Conservation (phyloP, 2,888 invertebrate species). For the Hemicrepidius hirtus region DNA sequence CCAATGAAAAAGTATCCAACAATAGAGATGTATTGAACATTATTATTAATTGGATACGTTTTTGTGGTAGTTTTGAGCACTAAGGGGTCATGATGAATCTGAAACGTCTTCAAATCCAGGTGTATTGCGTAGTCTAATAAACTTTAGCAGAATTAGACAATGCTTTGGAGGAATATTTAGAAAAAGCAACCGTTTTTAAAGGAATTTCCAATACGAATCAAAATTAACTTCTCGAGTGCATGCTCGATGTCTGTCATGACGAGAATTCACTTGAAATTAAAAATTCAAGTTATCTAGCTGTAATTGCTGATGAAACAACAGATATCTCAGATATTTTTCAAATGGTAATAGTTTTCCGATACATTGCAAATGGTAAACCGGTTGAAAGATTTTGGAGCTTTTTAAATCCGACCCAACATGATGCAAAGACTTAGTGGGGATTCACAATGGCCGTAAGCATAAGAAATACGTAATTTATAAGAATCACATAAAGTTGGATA, state of each 20-base stretch:
- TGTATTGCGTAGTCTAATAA: neutral
- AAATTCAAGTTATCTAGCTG: neutral
- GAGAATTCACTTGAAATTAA: neutral
- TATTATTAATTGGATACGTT: neutral
- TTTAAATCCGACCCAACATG: no score
- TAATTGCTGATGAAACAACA: constrained; percentile 14
- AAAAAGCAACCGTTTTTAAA: constrained; percentile 5
- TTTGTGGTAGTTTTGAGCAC: constrained; percentile 11
- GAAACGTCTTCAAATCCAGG: no score
- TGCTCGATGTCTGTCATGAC: neutral
- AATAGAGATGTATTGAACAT: neutral
- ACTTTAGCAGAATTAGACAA: neutral
- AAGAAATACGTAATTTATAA: no score
- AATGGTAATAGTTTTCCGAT: no score
- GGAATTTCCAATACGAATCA: no score
- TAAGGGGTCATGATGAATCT: constrained; percentile 1
- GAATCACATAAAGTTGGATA: no score
- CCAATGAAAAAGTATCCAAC: no score
- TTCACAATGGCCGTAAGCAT: no score
- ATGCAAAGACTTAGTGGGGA: no score
- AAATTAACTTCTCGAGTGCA: neutral
- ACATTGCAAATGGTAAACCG: no score
- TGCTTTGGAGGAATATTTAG: constrained; percentile 8
- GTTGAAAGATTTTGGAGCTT: no score
- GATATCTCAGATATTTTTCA: no score